Percentiles rank a stretch among this genome's conserved stretches.
Evolutionary conservation across 1,140 invertebrate species (phyloP).

Genomic region (Rhopalosiphum maidis): DNA sequence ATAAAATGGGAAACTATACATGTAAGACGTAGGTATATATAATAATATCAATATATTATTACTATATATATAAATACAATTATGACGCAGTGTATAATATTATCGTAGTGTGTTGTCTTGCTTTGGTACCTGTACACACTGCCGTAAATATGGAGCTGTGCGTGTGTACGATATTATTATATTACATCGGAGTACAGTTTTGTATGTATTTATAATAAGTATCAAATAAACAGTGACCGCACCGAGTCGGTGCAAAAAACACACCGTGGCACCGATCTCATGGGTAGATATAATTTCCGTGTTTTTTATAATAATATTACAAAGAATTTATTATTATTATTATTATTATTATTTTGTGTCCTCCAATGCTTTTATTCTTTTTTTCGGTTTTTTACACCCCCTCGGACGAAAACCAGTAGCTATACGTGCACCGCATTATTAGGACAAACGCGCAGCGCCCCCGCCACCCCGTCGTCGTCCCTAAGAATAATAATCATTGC

Average conservation of each 20-base stretch:
- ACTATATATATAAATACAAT: too few relatives aligned
- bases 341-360: background rate
- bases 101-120: background rate
- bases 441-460: background rate
- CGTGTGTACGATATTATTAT: background rate
- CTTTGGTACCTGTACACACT: background rate
- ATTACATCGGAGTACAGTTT: background rate
- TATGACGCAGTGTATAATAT: background rate
- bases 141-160: background rate
- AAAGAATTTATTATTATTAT: slow-evolving; percentile 16
- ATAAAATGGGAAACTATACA: background rate
- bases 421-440: slow-evolving; percentile 1
- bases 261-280: background rate
- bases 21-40: background rate
- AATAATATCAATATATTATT: background rate
- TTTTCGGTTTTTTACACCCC: slow-evolving; percentile 9
- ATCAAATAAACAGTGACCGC: background rate
- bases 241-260: background rate
- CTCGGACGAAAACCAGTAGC: slow-evolving; percentile 41
- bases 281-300: background rate
- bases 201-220: background rate
- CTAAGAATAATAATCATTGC: background rate
- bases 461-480: background rate
- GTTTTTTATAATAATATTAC: background rate
- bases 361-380: background rate